Percentiles rank a stretch among this genome's conserved stretches.
phyloP scores from a whole-genome alignment of 2,888 invertebrate genomes.

The Cryptophagus acutangulus region DNA sequence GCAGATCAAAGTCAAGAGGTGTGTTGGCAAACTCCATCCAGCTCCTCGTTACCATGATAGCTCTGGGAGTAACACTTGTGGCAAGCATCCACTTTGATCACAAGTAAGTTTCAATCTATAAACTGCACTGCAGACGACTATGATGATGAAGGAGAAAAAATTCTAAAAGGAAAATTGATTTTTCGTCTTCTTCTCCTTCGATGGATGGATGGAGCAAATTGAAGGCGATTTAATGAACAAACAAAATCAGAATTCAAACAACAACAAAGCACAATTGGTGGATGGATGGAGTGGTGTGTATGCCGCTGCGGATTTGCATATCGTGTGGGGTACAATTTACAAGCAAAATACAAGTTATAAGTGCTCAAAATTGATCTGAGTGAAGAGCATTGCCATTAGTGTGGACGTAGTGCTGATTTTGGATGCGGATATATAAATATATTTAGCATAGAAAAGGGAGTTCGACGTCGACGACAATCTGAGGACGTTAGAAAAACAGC shows the following conservation, averaged over 20 bases:
- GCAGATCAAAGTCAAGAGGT: conserved; percentile 39
- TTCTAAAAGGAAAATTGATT: too few relatives aligned
- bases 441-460: conserved; percentile 18
- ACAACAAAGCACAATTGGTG: too few relatives aligned
- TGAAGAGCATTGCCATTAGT: conserved; percentile 36
- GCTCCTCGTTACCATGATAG: conserved; percentile 26
- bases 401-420: conserved; percentile 27
- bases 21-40: conserved; percentile 41
- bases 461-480: conserved; percentile 30
- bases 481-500: conserved; percentile 44
- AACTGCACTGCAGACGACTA: too few relatives aligned
- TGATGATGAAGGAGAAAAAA: too few relatives aligned
- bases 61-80: conserved; percentile 29
- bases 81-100: conserved; percentile 8
- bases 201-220: too few relatives aligned
- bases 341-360: conserved; percentile 39
- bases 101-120: not conserved
- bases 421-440: too few relatives aligned
- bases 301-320: conserved; percentile 34
- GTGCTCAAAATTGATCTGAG: conserved; percentile 38
- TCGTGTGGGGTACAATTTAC: conserved; percentile 36
- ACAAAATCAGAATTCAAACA: conserved; percentile 7
- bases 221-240: conserved; percentile 3
- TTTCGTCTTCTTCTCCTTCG: too few relatives aligned
- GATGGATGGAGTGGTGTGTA: conserved; percentile 16